These are phyloP conservation scores for Pseudonaja textilis DNA, from an alignment of 2,113 vertebrate genomes.

Conservation along the genomic window DNA sequence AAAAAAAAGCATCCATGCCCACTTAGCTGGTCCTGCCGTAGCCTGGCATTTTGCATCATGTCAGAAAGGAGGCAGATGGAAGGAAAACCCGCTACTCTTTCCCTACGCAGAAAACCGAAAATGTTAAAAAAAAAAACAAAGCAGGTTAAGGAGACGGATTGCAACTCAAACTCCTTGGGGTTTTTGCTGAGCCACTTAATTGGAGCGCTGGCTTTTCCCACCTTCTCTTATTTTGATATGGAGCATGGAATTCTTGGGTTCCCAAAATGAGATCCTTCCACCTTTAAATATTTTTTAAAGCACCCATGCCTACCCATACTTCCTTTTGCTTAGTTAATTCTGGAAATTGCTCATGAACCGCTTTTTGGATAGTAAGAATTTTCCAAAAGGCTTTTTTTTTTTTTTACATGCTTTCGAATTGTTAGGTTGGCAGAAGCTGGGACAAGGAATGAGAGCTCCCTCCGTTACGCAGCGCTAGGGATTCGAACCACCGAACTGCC, in stretches of 20 bases:
- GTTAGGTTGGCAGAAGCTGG: no score
- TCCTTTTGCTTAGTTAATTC: background rate
- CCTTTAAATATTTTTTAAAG: background rate
- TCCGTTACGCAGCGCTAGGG: no score
- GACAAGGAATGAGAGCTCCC: no score
- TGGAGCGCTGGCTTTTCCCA: background rate
- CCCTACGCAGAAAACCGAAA: background rate
- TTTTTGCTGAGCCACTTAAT: background rate
- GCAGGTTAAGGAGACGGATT: background rate
- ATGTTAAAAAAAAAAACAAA: background rate
- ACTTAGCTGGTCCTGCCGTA: background rate
- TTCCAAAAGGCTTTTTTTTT: background rate
- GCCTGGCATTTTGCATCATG: background rate
- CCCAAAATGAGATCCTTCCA: background rate
- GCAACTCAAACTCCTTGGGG: background rate
- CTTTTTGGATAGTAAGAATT: background rate
- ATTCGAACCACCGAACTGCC: no score
- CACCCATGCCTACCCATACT: background rate
- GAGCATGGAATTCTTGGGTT: background rate
- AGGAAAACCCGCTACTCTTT: background rate
- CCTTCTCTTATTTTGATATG: background rate
- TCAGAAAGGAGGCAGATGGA: background rate
- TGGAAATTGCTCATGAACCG: background rate
- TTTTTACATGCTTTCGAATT: no score
- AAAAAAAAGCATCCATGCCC: background rate